A percentile compares a stretch with the other conserved stretches of the same genome.
Conservation (phyloP, 2,888 invertebrate species). For the Heteromurus nitidus region DNA sequence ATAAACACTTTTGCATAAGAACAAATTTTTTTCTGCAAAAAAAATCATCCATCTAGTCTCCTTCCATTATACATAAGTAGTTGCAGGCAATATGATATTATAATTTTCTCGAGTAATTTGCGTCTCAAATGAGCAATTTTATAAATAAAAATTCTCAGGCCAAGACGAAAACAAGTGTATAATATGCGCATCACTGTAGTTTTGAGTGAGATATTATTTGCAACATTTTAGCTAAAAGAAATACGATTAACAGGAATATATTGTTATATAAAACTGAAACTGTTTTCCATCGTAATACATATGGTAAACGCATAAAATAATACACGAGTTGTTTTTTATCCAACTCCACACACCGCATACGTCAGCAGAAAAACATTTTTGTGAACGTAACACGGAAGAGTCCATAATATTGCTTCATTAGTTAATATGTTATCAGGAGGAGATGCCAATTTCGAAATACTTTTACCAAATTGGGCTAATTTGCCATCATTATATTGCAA, state of each 20-base stretch:
- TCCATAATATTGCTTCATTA: constrained; percentile 20
- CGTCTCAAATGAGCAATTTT: constrained; percentile 49
- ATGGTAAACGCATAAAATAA: no score
- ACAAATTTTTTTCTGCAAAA: neutral
- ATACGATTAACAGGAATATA: neutral
- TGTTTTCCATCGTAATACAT: no score
- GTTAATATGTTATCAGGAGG: constrained; percentile 1
- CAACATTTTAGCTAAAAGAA: constrained; percentile 27
- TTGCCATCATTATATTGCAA: neutral
- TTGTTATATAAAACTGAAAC: no score
- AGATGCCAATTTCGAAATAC: constrained; percentile 13
- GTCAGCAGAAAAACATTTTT: no score
- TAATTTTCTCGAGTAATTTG: constrained; percentile 45
- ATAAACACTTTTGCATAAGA: constrained; percentile 17
- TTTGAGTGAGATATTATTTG: constrained; percentile 33
- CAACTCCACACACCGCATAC: no score
- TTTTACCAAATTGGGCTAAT: constrained; percentile 12
- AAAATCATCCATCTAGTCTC: no score
- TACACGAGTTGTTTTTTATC: no score
- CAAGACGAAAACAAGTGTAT: neutral
- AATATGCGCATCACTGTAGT: neutral
- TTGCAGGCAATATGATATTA: constrained; percentile 35
- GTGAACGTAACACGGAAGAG: constrained; percentile 14
- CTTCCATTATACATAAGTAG: constrained; percentile 1
- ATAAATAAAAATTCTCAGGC: constrained; percentile 5